phyloP scores from a whole-genome alignment of 2,113 vertebrate genomes.

The Rhombomys opimus region DNA sequence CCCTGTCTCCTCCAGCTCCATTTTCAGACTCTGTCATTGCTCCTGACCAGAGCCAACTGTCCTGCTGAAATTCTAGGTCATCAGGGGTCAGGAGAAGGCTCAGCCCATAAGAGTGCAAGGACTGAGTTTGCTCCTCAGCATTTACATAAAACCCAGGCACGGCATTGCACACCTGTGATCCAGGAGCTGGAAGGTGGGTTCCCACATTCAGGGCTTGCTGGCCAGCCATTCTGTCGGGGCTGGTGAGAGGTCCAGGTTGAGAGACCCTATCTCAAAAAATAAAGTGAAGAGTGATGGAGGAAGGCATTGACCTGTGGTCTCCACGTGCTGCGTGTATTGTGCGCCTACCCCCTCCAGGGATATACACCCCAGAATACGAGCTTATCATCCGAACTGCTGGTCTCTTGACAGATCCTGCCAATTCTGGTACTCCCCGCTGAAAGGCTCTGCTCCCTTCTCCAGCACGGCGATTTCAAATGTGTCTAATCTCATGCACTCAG shows the following conservation, averaged over 20 bases:
- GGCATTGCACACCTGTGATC: neutral
- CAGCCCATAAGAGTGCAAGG: neutral
- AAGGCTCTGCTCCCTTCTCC: neutral
- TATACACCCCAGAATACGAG: neutral
- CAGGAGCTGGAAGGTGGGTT: too few relatives aligned
- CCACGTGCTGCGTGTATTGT: fast-evolving
- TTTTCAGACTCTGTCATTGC: too few relatives aligned
- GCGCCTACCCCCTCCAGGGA: neutral
- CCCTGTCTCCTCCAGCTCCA: neutral
- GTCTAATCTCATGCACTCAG: neutral
- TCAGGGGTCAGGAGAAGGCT: neutral
- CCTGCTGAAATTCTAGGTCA: neutral
- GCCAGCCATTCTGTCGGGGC: neutral
- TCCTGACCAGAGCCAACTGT: neutral
- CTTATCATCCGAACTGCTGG: too few relatives aligned
- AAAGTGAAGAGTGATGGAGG: neutral
- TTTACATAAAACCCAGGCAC: neutral
- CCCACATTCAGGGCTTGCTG: neutral
- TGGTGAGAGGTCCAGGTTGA: neutral
- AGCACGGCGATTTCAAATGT: neutral
- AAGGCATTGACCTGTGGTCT: neutral
- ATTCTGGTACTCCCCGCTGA: neutral
- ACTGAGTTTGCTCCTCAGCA: neutral
- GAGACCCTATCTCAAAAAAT: neutral
- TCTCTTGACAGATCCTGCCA: neutral